These are phyloP conservation scores for Myxocyprinus asiaticus DNA, from an alignment of 2,113 vertebrate genomes.

Conservation along the genomic window DNA sequence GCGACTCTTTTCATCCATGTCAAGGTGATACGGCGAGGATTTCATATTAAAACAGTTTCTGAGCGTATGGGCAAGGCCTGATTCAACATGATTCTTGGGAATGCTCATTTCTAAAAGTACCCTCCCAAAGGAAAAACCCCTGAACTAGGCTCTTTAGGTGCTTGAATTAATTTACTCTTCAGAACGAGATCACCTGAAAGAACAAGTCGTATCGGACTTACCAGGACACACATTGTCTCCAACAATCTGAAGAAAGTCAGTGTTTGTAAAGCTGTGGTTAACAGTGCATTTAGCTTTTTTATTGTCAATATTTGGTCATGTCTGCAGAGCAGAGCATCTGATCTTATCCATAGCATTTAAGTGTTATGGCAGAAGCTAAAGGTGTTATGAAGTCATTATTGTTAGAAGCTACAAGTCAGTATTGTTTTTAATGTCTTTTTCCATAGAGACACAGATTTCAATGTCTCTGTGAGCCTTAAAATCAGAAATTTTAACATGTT, in stretches of 20 bases:
- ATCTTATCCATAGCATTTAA: background rate
- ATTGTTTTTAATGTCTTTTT: background rate
- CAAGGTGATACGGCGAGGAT: slow-evolving; percentile 68
- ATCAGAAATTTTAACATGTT: background rate
- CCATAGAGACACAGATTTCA: no score
- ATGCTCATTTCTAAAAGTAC: background rate
- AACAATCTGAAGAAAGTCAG: no score
- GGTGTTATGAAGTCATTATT: slow-evolving; percentile 6
- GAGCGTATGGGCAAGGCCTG: slow-evolving; percentile 59
- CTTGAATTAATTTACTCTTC: no score
- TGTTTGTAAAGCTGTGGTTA: background rate
- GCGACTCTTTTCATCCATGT: slow-evolving; percentile 90
- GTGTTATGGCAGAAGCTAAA: background rate
- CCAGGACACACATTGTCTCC: background rate
- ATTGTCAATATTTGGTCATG: background rate
- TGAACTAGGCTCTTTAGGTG: slow-evolving; percentile 13
- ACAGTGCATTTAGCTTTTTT: no score
- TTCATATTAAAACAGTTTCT: slow-evolving; percentile 66
- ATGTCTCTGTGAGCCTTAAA: background rate
- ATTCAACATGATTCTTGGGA: background rate
- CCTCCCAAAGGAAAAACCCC: background rate
- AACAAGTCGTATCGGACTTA: no score
- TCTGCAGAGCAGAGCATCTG: slow-evolving; percentile 16
- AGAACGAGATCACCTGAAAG: background rate
- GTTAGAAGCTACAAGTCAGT: slow-evolving; percentile 13